phyloP scores from a whole-genome alignment of 2,113 vertebrate species.

The Oreochromis aureus region DNA sequence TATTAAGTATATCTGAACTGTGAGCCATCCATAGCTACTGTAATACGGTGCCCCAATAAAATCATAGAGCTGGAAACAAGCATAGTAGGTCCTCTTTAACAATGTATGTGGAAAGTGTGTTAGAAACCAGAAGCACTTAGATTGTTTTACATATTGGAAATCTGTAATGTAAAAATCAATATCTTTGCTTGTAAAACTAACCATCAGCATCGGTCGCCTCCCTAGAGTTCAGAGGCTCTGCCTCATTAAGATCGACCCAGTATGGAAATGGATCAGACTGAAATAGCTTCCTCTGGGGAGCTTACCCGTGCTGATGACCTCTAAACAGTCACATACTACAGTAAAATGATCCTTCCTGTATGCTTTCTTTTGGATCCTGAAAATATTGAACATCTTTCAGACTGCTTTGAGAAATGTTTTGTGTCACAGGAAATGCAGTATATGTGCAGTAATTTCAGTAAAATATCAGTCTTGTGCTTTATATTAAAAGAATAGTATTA shows the following conservation, averaged over 20 bases:
- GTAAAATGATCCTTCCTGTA: neutral
- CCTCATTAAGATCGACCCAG: slow-evolving; percentile 39
- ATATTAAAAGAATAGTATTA: neutral
- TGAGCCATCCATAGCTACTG: neutral
- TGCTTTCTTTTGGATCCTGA: neutral
- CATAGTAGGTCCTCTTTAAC: neutral
- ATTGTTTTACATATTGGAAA: neutral
- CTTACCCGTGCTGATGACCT: neutral
- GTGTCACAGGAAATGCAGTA: neutral
- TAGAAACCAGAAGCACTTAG: neutral
- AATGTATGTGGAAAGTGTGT: neutral
- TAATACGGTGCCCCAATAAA: neutral
- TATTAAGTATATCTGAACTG: neutral
- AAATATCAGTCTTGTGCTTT: neutral
- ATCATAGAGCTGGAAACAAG: neutral
- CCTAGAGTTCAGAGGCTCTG: neutral
- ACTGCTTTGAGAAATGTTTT: neutral
- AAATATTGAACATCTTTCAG: neutral
- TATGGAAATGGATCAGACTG: slow-evolving; percentile 20
- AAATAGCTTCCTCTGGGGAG: slow-evolving; percentile 26
- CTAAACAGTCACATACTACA: neutral
- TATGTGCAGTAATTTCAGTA: neutral
- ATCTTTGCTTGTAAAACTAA: neutral
- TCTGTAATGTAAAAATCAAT: neutral
- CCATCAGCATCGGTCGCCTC: neutral